Percentiles rank a stretch among this genome's conserved stretches.
Conservation (phyloP, 2,888 invertebrate genomes). For the Iselma pallidipennis region DNA sequence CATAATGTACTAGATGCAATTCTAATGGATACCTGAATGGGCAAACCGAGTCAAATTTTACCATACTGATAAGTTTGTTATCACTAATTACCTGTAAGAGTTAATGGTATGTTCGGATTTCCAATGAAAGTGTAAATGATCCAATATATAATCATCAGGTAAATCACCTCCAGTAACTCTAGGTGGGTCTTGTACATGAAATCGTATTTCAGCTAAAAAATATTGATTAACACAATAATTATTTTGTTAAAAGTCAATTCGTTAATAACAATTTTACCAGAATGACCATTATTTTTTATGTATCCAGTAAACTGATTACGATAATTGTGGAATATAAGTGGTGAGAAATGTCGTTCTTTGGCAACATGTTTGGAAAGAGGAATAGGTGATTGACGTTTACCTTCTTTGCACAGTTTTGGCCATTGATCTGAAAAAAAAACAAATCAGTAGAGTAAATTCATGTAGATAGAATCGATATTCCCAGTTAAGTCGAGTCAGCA, state of each 20-base stretch:
- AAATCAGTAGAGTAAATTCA: not conserved
- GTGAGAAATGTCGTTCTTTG: slow-evolving; percentile 55
- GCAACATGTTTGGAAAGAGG: slow-evolving; percentile 65
- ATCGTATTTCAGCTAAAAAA: slow-evolving; percentile 49
- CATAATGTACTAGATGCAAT: slow-evolving; percentile 70
- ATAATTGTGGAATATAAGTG: slow-evolving; percentile 63
- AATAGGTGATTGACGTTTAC: slow-evolving; percentile 76
- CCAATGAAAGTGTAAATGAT: slow-evolving; percentile 85
- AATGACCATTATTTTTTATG: slow-evolving; percentile 70
- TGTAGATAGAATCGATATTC: no score
- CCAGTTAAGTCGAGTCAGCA: no score
- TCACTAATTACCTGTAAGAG: slow-evolving; percentile 51
- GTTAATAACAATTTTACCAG: slow-evolving; percentile 58
- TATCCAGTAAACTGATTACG: slow-evolving; percentile 58
- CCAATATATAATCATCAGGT: slow-evolving; percentile 62
- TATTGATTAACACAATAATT: not conserved
- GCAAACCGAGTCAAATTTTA: not conserved
- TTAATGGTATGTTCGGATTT: slow-evolving; percentile 80
- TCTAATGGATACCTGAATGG: slow-evolving; percentile 63
- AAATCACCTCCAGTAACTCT: slow-evolving; percentile 63
- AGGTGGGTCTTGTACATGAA: slow-evolving; percentile 39
- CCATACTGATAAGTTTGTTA: not conserved
- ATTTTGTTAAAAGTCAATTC: not conserved
- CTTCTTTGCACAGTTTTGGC: slow-evolving; percentile 67
- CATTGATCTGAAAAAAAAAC: slow-evolving; percentile 55